Conservation (phyloP, 2,113 vertebrate genomes). For the Phaethon lepturus region DNA sequence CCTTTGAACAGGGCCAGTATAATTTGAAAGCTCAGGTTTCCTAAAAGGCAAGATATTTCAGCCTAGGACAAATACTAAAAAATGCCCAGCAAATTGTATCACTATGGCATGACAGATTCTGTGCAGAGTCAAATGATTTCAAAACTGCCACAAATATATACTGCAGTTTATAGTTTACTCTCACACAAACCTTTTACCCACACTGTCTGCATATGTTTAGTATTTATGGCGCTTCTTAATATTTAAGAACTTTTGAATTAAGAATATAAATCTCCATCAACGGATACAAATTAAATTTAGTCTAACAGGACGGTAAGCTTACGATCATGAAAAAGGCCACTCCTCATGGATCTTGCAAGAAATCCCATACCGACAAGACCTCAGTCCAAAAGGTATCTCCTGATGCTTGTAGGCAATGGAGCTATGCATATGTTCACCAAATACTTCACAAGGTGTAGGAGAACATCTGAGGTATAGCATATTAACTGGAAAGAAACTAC, state of each 20-base stretch:
- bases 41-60: not conserved
- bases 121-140: not conserved
- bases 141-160: not conserved
- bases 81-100: not conserved
- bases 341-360: not conserved
- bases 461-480: not conserved
- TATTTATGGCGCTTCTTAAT: too few relatives aligned
- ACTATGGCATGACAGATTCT: not conserved
- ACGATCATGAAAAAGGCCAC: not conserved
- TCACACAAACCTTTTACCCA: not conserved
- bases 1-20: not conserved
- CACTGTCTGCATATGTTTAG: not conserved
- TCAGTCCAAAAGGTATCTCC: not conserved
- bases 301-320: not conserved
- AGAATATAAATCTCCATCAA: not conserved
- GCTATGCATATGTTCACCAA: not conserved
- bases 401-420: not conserved
- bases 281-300: not conserved
- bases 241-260: not conserved
- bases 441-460: not conserved
- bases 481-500: not conserved
- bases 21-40: not conserved
- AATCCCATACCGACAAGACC: not conserved
- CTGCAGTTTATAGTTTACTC: not conserved
- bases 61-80: not conserved